Evolutionary conservation across 2,888 invertebrate species (phyloP), one percentile per base, ranked within the genome.

Genomic region (Loripinus fragilis): DNA sequence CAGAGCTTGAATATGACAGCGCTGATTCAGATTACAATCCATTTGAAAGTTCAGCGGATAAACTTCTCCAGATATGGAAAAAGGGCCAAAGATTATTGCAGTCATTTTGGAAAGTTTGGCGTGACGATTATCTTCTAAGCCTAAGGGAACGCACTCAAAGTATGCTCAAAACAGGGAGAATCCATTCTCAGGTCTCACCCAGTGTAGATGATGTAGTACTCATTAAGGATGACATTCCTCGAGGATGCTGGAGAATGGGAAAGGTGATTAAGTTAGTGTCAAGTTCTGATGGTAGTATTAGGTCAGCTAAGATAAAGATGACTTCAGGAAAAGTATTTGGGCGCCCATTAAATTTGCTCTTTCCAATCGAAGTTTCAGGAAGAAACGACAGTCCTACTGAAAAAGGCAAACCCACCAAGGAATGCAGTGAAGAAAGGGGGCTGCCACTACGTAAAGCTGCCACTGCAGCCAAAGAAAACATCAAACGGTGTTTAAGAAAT

Each of bases 191-290:
- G 10, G 35, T 28, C 23, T 25, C 35, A 35, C 75, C 70, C 15
- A 74, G 41, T 48, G 50, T 64, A 23, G 74, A 69, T 0, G 74
- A 74, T 64, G 45, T 35, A 20, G 65, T 77, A 25, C 38, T 73
- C 0, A 72, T 74, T 8, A 78, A 77, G 30, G 71, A 78, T 50
- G 52, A 74, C 3, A 7, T 68, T 41, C 74, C 74, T 25, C 67
- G 74, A 55, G 50, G 71, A 48, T 55, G 60, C 30, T 78, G 78
- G 71, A 74, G 33, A 30, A 20, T 66, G 25, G 76, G 71, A n/a
- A 55, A 41, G 41, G 42, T 71, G 10, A 38, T 41, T 41, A 12
- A 76, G 30, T 25, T 66, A 3, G 33, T 64, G 5, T 3, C 2
- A 10, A 76, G 76, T 42, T 65, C 17, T 55, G 75, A 75, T 41